Evolutionary conservation across 2,797 vertebrate genomes (phyloP), one percentile per base, ranked within the genome.

Genomic region (Loris lydekkerianus): DNA sequence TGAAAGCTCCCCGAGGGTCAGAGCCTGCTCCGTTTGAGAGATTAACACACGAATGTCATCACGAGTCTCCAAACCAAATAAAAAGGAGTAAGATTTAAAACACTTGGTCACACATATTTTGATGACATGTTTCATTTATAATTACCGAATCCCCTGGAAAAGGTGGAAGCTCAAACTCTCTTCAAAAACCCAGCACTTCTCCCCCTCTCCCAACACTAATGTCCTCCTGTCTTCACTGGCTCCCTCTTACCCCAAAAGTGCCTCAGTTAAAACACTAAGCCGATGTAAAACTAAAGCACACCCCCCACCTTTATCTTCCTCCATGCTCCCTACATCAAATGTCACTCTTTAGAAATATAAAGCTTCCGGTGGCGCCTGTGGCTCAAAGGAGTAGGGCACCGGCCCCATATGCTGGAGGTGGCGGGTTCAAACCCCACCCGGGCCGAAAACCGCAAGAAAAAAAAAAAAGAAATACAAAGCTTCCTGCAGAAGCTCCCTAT

Each of bases 191-290:
- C 37, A 27, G 1, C 56, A 13, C 31, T 63, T 46, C 8, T n/a
- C 21, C 40, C 23, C 27, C n/a, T 8, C 58, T 70, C 21, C n/a
- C 20, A 3, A 1, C 61, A 27, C 14, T 1, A 1, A 49, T 1
- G 53, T 31, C 37, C 60, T 76, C 80, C 20, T 7, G 0, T 20
- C n/a, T 43, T 40, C 78, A 20, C 8, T 13, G 56, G 40, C 56
- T 61, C 72, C 31, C 53, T n/a, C 9, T 3, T 27, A 11, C 53
- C 20, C 18, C 10, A 15, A 37, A 34, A 34, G 15, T 11, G 43
- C 49, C 49, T 76, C 69, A 23, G 20, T 20, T 4, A 11, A 49
- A 76, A 23, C 18, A 10, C 3, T 18, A 46, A 70, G 60, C 23
- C 23, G 23, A 9, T 0, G 29, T 29, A n/a, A 20, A 29, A 17